These are phyloP conservation scores for Sander vitreus DNA, from an alignment of 2,113 vertebrate genomes.

Conservation along the genomic window DNA sequence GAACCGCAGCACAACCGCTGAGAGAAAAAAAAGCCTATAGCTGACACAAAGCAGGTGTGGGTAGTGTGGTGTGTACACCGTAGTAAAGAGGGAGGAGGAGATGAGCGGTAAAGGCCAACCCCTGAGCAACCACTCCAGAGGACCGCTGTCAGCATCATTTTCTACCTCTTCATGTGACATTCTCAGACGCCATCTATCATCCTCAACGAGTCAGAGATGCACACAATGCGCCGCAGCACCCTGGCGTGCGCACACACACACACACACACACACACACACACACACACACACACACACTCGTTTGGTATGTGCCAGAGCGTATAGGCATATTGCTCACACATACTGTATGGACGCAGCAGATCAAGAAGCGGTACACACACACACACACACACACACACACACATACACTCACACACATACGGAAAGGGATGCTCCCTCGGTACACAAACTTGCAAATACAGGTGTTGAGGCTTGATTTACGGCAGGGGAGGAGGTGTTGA, in stretches of 20 bases:
- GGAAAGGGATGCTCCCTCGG: not conserved
- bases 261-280: too few relatives aligned
- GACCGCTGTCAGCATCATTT: conserved; percentile 67
- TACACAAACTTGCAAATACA: conserved; percentile 26
- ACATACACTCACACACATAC: too few relatives aligned
- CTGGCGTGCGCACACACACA: not conserved
- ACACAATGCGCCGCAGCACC: not conserved
- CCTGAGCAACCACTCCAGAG: conserved; percentile 68
- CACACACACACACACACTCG: too few relatives aligned
- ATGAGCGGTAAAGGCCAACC: conserved; percentile 55
- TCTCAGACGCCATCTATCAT: conserved; percentile 68
- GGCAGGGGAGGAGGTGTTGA: not conserved
- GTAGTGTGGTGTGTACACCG: not conserved
- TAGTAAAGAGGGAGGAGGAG: conserved; percentile 28
- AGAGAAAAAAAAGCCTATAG: not conserved
- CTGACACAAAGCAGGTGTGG: conserved; percentile 15
- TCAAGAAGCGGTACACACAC: too few relatives aligned
- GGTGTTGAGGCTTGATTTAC: conserved; percentile 55
- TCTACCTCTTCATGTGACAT: conserved; percentile 70
- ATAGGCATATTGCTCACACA: too few relatives aligned
- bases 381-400: too few relatives aligned
- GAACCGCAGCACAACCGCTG: not conserved
- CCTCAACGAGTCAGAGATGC: conserved; percentile 48
- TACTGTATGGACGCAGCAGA: too few relatives aligned
- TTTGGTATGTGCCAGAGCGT: too few relatives aligned